Conservation (phyloP, 2,888 invertebrate species). For the Drosophila bunnanda region DNA sequence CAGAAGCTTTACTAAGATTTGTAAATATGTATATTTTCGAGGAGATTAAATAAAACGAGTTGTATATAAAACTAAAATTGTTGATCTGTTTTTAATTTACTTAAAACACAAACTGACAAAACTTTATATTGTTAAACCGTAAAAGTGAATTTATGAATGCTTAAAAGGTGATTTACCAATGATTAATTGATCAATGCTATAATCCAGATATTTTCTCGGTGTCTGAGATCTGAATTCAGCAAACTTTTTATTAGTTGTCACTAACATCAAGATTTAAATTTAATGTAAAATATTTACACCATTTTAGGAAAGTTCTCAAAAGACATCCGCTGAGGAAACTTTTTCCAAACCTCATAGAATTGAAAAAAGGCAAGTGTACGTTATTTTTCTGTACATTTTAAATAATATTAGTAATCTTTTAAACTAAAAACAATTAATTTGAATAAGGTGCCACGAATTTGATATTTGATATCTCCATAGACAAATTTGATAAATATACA, state of each 20-base stretch:
- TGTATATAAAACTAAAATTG: neutral
- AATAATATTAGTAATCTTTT: neutral
- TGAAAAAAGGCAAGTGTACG: neutral
- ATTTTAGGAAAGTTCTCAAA: neutral
- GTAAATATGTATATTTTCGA: slow-evolving; percentile 20
- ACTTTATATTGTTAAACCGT: too few species aligned
- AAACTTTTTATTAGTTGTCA: slow-evolving; percentile 20
- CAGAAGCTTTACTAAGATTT: slow-evolving; percentile 29
- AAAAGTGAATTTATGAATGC: neutral
- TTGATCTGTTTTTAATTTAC: neutral
- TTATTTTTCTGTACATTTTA: neutral
- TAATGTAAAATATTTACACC: neutral
- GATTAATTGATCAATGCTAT: neutral
- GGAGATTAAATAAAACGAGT: slow-evolving; percentile 16
- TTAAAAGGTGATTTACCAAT: neutral
- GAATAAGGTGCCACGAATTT: neutral
- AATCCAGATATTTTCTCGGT: neutral
- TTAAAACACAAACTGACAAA: neutral
- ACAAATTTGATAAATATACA: neutral
- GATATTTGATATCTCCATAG: neutral
- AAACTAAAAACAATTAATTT: neutral
- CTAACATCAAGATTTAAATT: neutral
- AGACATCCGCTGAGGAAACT: neutral
- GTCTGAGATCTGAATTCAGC: too few species aligned
- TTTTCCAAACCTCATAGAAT: neutral